phyloP scores from a whole-genome alignment of 1,140 invertebrate species.

The Drosophila pruinosa region DNA sequence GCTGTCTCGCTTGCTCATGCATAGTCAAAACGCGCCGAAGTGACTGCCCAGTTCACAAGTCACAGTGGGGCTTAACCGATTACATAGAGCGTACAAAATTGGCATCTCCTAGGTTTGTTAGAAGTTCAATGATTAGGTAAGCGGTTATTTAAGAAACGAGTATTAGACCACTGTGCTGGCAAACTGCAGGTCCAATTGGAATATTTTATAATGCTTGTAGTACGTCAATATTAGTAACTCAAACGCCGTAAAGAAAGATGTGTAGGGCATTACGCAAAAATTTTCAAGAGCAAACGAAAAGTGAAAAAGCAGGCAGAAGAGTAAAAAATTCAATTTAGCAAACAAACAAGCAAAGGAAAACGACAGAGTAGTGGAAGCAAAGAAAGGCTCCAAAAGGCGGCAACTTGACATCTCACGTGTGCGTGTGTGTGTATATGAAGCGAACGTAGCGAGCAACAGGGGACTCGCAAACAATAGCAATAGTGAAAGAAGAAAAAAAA shows the following conservation, averaged over 20 bases:
- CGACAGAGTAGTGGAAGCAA: slow-evolving; percentile 18
- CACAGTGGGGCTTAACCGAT: slow-evolving; percentile 41
- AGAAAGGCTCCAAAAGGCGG: slow-evolving; percentile 55
- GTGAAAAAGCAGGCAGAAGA: slow-evolving; percentile 25
- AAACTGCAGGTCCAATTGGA: background rate
- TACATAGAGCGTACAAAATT: background rate
- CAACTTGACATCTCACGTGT: slow-evolving; percentile 36
- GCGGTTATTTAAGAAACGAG: background rate
- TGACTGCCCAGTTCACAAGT: slow-evolving; percentile 21
- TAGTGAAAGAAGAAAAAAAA: slow-evolving; percentile 11
- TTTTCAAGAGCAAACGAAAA: slow-evolving; percentile 46
- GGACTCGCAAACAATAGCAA: slow-evolving; percentile 40
- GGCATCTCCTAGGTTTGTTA: background rate
- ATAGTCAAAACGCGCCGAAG: slow-evolving; percentile 39
- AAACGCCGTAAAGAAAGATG: slow-evolving; percentile 1
- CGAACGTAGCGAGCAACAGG: slow-evolving; percentile 36
- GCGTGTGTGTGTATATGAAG: background rate
- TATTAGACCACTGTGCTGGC: background rate
- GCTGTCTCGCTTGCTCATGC: slow-evolving; percentile 67
- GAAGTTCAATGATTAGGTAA: background rate
- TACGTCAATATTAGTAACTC: background rate
- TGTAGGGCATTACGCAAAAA: slow-evolving; percentile 24
- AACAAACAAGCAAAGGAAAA: slow-evolving; percentile 53
- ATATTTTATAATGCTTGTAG: background rate
- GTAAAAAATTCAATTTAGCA: slow-evolving; percentile 55